Percentiles rank a stretch among this genome's conserved stretches.
These are phyloP conservation scores for Ispidina lecontei DNA, from an alignment of 2,797 vertebrate species.

Conservation along the genomic window DNA sequence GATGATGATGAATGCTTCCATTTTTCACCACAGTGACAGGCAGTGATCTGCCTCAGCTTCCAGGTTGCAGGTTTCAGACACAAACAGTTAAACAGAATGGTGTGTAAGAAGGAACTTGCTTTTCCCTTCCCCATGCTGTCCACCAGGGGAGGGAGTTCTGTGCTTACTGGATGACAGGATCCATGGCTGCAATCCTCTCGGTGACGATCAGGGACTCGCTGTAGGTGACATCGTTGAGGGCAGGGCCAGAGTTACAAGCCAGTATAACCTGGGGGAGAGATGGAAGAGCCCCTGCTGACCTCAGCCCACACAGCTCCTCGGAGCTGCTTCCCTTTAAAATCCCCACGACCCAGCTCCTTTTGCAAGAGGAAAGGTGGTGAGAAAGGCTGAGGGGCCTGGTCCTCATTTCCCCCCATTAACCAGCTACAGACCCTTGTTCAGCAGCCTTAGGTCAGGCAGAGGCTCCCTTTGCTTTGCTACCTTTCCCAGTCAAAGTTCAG, in stretches of 20 bases:
- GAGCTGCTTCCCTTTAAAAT: not conserved
- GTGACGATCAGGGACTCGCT: constrained; percentile 92
- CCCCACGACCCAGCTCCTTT: not conserved
- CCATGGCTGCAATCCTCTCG: constrained; percentile 91
- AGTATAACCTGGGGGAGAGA: constrained; percentile 86
- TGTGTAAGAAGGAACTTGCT: no score
- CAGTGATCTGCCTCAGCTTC: not conserved
- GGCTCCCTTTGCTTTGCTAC: not conserved
- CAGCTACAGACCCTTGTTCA: not conserved
- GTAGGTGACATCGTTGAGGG: constrained; percentile 96
- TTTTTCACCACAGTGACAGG: not conserved
- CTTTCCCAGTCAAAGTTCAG: not conserved
- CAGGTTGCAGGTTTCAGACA: not conserved
- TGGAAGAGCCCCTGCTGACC: not conserved
- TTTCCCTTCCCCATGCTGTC: accelerated
- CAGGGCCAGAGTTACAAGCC: constrained; percentile 96
- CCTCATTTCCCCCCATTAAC: accelerated
- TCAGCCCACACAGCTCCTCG: accelerated
- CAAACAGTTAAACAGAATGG: no score
- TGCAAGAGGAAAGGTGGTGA: not conserved
- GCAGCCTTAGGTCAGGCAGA: not conserved
- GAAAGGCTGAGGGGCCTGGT: not conserved
- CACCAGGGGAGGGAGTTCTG: accelerated
- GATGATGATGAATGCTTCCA: accelerated
- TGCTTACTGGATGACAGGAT: constrained; percentile 90